Evolutionary conservation across 2,113 vertebrate species (phyloP).

Genomic region (Scytalopus superciliaris): DNA sequence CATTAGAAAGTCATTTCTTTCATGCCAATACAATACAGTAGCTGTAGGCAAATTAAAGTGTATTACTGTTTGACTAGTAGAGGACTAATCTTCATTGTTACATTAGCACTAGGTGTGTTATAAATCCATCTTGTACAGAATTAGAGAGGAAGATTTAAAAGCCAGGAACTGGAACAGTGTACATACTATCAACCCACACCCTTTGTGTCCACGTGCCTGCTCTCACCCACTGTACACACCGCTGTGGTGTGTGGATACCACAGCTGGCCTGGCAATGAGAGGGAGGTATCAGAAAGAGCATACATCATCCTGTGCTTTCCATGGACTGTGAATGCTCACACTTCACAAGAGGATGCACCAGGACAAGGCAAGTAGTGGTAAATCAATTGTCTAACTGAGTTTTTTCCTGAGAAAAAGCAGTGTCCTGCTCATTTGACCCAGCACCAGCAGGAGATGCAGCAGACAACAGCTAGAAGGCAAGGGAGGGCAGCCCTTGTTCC

Average conservation of each 20-base stretch:
- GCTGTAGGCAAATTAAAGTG: conserved; percentile 66
- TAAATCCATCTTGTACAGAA: conserved; percentile 69
- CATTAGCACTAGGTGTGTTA: conserved; percentile 56
- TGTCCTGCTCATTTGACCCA: background rate
- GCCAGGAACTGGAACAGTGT: background rate
- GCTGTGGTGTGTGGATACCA: fast-evolving
- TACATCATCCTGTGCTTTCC: background rate
- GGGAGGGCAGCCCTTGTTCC: background rate
- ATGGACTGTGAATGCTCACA: background rate
- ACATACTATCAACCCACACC: background rate
- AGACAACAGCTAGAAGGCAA: background rate
- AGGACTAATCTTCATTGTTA: conserved; percentile 68
- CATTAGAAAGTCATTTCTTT: conserved; percentile 73
- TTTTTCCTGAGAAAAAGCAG: background rate
- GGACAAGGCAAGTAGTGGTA: background rate
- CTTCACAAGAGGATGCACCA: background rate
- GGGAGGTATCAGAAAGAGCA: background rate
- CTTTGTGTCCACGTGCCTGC: background rate
- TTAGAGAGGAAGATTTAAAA: background rate
- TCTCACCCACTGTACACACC: background rate
- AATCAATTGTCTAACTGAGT: background rate
- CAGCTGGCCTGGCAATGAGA: background rate
- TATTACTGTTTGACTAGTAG: conserved; percentile 51
- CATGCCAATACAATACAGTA: conserved; percentile 36
- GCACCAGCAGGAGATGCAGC: background rate